phyloP scores from a whole-genome alignment of 2,888 invertebrate species.

The Zele albiditarsus region DNA sequence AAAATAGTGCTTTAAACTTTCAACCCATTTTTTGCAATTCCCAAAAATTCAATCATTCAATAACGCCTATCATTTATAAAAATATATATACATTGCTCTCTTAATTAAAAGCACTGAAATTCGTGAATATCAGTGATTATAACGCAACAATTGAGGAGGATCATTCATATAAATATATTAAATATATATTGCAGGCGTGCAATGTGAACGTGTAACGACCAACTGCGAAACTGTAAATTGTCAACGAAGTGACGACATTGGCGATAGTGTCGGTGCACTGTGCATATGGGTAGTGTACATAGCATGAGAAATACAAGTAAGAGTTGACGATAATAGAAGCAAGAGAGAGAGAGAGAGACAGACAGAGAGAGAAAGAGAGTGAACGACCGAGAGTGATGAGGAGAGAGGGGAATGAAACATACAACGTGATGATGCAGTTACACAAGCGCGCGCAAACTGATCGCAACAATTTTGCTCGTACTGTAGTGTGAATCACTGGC shows the following conservation, averaged over 20 bases:
- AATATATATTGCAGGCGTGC: background rate
- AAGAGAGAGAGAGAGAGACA: background rate
- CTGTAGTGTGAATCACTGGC: conserved; percentile 28
- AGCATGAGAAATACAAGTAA: background rate
- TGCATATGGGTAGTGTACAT: background rate
- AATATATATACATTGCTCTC: too few species aligned
- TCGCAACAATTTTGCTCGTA: conserved; percentile 30
- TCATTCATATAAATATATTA: background rate
- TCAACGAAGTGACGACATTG: conserved; percentile 1
- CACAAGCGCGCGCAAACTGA: conserved; percentile 31
- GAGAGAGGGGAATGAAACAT: background rate
- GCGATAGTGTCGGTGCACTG: conserved; percentile 3
- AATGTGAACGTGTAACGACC: background rate
- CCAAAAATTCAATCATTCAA: too few species aligned
- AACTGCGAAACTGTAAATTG: conserved; percentile 1
- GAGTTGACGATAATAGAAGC: background rate
- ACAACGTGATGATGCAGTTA: conserved; percentile 25
- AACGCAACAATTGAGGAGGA: too few species aligned
- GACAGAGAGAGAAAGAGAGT: background rate
- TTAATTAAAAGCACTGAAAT: too few species aligned
- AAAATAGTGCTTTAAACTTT: too few species aligned
- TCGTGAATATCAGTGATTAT: too few species aligned
- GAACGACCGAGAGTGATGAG: background rate
- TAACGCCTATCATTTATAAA: too few species aligned
- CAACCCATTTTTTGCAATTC: too few species aligned